Evolutionary conservation across 2,888 invertebrate species (phyloP).

Genomic region (Apamea epomidion): DNA sequence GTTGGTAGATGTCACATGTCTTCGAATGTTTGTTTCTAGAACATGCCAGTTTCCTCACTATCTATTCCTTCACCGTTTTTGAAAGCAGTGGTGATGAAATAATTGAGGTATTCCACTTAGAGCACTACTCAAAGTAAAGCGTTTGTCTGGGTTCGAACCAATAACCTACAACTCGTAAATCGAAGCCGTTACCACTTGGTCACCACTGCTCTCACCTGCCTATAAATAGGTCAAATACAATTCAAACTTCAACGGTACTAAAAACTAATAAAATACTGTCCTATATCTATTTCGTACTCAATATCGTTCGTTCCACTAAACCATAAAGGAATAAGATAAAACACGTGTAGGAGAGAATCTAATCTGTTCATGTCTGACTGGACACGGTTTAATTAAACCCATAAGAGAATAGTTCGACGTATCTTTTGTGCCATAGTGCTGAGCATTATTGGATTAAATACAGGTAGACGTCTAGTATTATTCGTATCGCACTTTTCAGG

Average conservation of each 20-base stretch:
- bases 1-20: too few relatives aligned
- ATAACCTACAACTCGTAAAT: too few relatives aligned
- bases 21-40: too few relatives aligned
- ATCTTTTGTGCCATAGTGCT: constrained; percentile 12
- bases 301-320: not conserved
- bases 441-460: constrained; percentile 12
- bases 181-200: too few relatives aligned
- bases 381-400: constrained; percentile 38
- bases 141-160: too few relatives aligned
- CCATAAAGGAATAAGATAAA: constrained; percentile 13
- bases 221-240: not conserved
- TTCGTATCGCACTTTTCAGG: not conserved
- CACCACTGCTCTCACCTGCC: too few relatives aligned
- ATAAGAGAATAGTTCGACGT: constrained; percentile 15
- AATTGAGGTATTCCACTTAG: too few relatives aligned
- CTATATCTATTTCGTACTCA: not conserved
- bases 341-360: constrained; percentile 4
- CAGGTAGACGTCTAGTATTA: not conserved
- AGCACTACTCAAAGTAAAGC: too few relatives aligned
- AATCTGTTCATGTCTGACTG: constrained; percentile 29
- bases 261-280: not conserved
- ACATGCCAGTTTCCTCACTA: too few relatives aligned
- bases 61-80: too few relatives aligned
- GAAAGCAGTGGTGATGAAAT: too few relatives aligned
- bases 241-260: not conserved